These are phyloP conservation scores for Trichogramma pretiosum DNA, from an alignment of 1,140 invertebrate genomes.

Conservation along the genomic window DNA sequence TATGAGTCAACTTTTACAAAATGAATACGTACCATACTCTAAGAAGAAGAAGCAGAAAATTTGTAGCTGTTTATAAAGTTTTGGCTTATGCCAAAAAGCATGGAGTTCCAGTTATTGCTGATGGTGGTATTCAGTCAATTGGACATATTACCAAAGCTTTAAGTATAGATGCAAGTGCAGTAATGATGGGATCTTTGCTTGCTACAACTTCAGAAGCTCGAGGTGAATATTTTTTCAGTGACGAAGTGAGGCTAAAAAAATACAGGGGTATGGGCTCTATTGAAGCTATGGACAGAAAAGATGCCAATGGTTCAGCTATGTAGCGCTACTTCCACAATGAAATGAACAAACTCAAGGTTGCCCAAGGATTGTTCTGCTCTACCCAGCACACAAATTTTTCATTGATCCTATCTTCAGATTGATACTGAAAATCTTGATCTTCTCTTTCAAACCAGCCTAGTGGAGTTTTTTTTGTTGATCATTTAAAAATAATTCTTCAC, in stretches of 20 bases:
- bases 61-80: slow-evolving; percentile 88
- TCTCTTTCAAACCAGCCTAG: slow-evolving; percentile 92
- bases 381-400: slow-evolving; percentile 67
- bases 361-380: slow-evolving; percentile 93
- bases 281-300: slow-evolving; percentile 95
- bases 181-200: slow-evolving; percentile 98
- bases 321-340: slow-evolving; percentile 84
- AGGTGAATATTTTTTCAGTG: slow-evolving; percentile 97
- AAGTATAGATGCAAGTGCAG: slow-evolving; percentile 85
- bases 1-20: not conserved
- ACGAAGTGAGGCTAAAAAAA: slow-evolving; percentile 95
- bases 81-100: slow-evolving; percentile 81
- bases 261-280: slow-evolving; percentile 98
- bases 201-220: slow-evolving; percentile 97
- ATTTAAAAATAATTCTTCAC: slow-evolving; percentile 83
- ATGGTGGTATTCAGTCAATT: slow-evolving; percentile 93
- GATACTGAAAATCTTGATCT: slow-evolving; percentile 75
- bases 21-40: slow-evolving; percentile 43
- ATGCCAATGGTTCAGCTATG: slow-evolving; percentile 72
- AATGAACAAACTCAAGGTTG: slow-evolving; percentile 91
- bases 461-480: slow-evolving; percentile 93
- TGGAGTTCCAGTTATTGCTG: slow-evolving; percentile 93
- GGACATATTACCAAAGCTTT: slow-evolving; percentile 94
- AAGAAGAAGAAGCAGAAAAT: no score
- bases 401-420: slow-evolving; percentile 70